Evolutionary conservation across 2,113 vertebrate genomes (phyloP).

Genomic region (Seriola quinqueradiata): DNA sequence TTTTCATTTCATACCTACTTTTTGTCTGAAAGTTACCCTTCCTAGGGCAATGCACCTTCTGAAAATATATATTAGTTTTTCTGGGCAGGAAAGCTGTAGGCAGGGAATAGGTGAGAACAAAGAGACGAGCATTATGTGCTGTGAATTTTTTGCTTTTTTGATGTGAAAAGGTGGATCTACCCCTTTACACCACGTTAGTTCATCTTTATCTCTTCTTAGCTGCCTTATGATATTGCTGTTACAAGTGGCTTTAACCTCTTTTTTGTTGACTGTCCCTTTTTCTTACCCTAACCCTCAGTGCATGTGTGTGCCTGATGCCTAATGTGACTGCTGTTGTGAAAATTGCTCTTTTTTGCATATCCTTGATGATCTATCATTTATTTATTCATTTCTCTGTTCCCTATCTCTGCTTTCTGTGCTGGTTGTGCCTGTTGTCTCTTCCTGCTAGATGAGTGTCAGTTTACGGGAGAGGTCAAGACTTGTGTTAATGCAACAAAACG

Average conservation of each 20-base stretch:
- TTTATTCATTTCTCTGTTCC: background rate
- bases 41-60: slow-evolving; percentile 5
- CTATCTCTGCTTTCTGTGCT: background rate
- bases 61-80: slow-evolving; percentile 46
- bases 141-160: slow-evolving; percentile 51
- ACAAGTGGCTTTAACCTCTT: background rate
- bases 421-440: slow-evolving; percentile 17
- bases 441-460: slow-evolving; percentile 27
- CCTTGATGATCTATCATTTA: background rate
- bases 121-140: slow-evolving; percentile 45
- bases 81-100: slow-evolving; percentile 29
- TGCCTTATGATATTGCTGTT: background rate
- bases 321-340: background rate
- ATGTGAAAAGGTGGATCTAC: slow-evolving; percentile 31
- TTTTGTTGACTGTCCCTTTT: slow-evolving; percentile 1
- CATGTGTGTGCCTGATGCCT: background rate
- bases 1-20: background rate
- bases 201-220: slow-evolving; percentile 1
- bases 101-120: slow-evolving; percentile 49
- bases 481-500: slow-evolving; percentile 47
- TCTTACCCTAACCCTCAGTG: background rate
- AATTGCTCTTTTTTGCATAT: background rate
- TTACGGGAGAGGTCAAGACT: slow-evolving; percentile 43
- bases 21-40: slow-evolving; percentile 35
- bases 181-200: slow-evolving; percentile 19